These are phyloP conservation scores for Agrotis exclamationis DNA, from an alignment of 2,888 invertebrate species.

Conservation along the genomic window DNA sequence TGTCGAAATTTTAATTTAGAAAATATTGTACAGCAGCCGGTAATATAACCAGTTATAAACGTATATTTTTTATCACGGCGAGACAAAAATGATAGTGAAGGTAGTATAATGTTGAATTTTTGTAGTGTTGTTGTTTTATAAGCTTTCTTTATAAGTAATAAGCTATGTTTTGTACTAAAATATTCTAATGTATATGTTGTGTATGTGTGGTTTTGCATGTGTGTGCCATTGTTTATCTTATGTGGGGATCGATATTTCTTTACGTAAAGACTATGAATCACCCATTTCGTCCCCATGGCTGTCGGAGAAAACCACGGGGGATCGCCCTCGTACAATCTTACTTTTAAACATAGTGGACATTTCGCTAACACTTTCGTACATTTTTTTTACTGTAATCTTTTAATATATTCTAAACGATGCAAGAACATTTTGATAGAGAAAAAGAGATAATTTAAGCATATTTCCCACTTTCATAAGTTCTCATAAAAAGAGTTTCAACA, in stretches of 20 bases:
- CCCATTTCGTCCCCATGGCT: conserved; percentile 24
- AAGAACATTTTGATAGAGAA: too few species aligned
- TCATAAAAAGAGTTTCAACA: conserved; percentile 17
- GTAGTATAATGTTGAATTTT: conserved; percentile 35
- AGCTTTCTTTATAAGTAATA: conserved; percentile 18
- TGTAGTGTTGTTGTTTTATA: conserved; percentile 22
- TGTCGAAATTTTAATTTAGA: conserved; percentile 39
- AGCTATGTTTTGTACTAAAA: conserved; percentile 38
- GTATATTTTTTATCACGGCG: conserved; percentile 36
- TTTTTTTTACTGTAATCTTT: conserved; percentile 17
- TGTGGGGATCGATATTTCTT: not conserved
- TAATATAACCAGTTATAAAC: conserved; percentile 27
- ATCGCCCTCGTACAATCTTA: conserved; percentile 37
- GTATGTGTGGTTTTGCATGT: not conserved
- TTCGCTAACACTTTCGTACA: conserved; percentile 21
- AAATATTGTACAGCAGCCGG: conserved; percentile 9
- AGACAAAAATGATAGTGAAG: conserved; percentile 8
- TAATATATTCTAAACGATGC: not conserved
- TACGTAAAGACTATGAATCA: conserved; percentile 47
- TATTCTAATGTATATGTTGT: not conserved
- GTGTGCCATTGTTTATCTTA: not conserved
- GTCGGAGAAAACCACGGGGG: conserved; percentile 23
- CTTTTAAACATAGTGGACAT: conserved; percentile 41
- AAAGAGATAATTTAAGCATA: not conserved
- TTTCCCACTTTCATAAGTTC: not conserved